These are phyloP conservation scores for Microchrysa polita DNA, from an alignment of 2,888 invertebrate genomes.

Conservation along the genomic window DNA sequence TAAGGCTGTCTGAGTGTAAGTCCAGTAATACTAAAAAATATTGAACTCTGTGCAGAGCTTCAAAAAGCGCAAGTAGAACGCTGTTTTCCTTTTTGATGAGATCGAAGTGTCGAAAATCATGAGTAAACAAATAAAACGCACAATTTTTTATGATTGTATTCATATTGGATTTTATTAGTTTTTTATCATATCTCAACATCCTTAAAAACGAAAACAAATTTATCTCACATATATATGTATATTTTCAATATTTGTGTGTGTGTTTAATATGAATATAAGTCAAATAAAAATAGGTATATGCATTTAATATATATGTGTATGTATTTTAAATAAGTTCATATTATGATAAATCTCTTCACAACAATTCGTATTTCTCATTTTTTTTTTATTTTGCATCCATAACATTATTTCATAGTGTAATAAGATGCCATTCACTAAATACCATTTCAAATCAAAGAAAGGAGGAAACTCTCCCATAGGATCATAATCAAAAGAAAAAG, in stretches of 20 bases:
- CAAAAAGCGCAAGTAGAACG: too few species aligned
- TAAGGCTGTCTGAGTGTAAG: too few species aligned
- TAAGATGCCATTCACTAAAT: neutral
- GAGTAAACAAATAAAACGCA: too few species aligned
- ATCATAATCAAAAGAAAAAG: neutral
- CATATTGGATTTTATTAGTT: slow-evolving; percentile 36
- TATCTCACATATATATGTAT: slow-evolving; percentile 34
- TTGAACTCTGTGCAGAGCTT: too few species aligned
- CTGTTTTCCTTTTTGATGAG: too few species aligned
- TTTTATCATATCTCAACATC: slow-evolving; percentile 34
- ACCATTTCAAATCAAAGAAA: neutral
- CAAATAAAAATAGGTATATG: slow-evolving; percentile 24
- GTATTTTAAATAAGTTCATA: slow-evolving; percentile 27
- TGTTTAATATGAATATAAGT: slow-evolving; percentile 14
- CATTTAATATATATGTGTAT: neutral
- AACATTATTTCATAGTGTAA: slow-evolving; percentile 17
- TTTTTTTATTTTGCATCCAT: too few species aligned
- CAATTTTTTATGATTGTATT: slow-evolving; percentile 1
- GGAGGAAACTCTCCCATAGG: neutral
- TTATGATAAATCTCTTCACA: slow-evolving; percentile 24
- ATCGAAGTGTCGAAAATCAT: too few species aligned
- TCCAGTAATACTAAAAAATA: too few species aligned
- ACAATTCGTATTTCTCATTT: slow-evolving; percentile 27
- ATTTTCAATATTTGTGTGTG: neutral
- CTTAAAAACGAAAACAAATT: slow-evolving; percentile 39